Conservation (phyloP, 2,113 vertebrate genomes). For the Ceyx margarethae region DNA sequence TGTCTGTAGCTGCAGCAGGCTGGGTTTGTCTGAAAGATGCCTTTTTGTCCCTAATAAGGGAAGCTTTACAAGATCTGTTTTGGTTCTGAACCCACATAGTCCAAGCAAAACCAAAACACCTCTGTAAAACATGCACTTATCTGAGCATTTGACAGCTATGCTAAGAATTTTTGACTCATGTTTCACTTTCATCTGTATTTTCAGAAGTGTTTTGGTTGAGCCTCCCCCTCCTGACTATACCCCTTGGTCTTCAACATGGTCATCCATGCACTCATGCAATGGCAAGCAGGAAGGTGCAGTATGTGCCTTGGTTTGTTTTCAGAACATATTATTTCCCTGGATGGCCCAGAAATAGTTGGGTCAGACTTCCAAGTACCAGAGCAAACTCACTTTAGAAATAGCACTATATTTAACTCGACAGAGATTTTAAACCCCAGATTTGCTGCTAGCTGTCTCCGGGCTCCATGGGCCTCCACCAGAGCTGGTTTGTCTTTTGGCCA, state of each 20-base stretch:
- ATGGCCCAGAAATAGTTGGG: not conserved
- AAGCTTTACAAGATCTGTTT: not conserved
- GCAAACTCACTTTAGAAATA: not conserved
- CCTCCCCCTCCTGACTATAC: rapidly evolving
- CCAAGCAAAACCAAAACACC: not conserved
- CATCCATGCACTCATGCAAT: not conserved
- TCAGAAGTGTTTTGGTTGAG: not conserved
- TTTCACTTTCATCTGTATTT: not conserved
- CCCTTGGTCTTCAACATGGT: not conserved
- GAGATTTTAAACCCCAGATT: not conserved
- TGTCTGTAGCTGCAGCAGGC: not conserved
- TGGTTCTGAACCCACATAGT: not conserved
- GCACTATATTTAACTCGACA: not conserved
- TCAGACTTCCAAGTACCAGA: not conserved
- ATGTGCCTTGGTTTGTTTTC: not conserved
- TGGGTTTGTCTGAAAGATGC: not conserved
- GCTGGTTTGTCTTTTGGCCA: not conserved
- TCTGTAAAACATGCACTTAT: not conserved
- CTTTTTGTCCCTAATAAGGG: not conserved
- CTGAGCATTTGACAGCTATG: not conserved
- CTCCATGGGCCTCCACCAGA: not conserved
- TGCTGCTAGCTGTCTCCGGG: not conserved
- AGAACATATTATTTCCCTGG: not conserved
- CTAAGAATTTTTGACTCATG: not conserved
- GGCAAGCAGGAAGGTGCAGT: not conserved